Percentiles rank a stretch among this genome's conserved stretches.
phyloP scores from a whole-genome alignment of 2,113 vertebrate genomes.

The Anthoscopus minutus region DNA sequence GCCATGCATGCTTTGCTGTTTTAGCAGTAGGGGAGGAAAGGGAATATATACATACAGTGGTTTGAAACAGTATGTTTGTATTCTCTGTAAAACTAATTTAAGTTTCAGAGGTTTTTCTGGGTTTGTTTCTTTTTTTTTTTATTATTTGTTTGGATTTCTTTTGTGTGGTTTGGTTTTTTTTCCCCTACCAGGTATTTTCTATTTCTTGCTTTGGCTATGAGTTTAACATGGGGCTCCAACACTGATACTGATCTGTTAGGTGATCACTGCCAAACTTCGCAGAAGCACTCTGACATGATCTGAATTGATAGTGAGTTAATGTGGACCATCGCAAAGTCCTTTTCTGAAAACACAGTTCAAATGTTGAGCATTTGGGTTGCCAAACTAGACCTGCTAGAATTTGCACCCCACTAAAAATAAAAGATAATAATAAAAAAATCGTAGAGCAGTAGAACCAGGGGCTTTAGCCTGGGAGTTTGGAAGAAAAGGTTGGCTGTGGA shows the following conservation, averaged over 20 bases:
- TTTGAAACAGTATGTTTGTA: not conserved
- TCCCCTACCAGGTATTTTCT: not conserved
- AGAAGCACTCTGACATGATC: not conserved
- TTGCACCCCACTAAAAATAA: not conserved
- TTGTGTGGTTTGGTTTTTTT: not conserved
- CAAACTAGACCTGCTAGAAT: not conserved
- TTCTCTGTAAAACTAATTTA: not conserved
- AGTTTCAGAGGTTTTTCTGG: not conserved
- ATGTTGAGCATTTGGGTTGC: not conserved
- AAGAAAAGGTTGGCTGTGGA: not conserved
- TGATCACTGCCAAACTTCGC: not conserved
- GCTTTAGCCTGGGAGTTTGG: not conserved
- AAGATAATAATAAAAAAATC: not conserved
- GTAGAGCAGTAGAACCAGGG: not conserved
- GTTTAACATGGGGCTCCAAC: not conserved
- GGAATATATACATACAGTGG: not conserved
- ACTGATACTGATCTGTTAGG: not conserved
- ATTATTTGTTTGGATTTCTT: not conserved
- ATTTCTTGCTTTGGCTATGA: not conserved
- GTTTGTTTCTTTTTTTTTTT: not conserved
- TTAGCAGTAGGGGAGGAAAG: constrained; percentile 15
- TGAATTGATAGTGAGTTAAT: not conserved
- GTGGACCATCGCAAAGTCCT: not conserved
- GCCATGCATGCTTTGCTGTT: constrained; percentile 35
- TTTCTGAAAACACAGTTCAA: not conserved